phyloP scores from a whole-genome alignment of 2,888 invertebrate genomes.

The Pimpla rufipes region DNA sequence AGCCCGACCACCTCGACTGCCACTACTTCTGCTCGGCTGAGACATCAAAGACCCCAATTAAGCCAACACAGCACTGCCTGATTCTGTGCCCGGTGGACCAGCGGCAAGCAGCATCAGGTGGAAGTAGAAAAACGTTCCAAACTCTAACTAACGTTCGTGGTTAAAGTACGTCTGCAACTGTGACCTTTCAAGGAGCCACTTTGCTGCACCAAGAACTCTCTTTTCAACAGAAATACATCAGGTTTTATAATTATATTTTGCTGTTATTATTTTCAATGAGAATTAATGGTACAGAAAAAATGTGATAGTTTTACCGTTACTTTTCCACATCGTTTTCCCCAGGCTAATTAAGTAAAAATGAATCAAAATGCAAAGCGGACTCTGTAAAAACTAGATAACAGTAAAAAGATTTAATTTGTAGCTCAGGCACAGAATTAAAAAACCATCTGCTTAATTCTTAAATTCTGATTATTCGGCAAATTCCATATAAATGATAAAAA shows the following conservation, averaged over 20 bases:
- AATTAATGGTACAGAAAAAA: neutral
- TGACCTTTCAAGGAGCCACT: slow-evolving; percentile 4
- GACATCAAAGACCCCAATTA: slow-evolving; percentile 56
- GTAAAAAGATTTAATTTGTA: no score
- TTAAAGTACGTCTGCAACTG: neutral
- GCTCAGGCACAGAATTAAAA: no score
- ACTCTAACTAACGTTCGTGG: slow-evolving; percentile 24
- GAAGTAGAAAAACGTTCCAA: slow-evolving; percentile 23
- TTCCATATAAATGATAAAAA: no score
- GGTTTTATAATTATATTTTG: neutral
- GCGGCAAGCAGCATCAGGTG: slow-evolving; percentile 5
- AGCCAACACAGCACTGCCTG: slow-evolving; percentile 21
- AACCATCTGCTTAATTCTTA: no score
- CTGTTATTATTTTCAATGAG: neutral
- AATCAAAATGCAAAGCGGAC: no score
- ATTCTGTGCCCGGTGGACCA: slow-evolving; percentile 14
- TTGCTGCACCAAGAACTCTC: slow-evolving; percentile 10
- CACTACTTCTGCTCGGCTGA: slow-evolving; percentile 11
- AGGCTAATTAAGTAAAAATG: no score
- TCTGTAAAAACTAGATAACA: no score
- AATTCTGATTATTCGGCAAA: no score
- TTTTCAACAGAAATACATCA: neutral
- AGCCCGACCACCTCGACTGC: slow-evolving; percentile 25
- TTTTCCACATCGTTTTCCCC: no score
- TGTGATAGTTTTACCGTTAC: neutral